Evolutionary conservation across 1,140 invertebrate genomes (phyloP).

Genomic region (Calliopsis andreniformis): DNA sequence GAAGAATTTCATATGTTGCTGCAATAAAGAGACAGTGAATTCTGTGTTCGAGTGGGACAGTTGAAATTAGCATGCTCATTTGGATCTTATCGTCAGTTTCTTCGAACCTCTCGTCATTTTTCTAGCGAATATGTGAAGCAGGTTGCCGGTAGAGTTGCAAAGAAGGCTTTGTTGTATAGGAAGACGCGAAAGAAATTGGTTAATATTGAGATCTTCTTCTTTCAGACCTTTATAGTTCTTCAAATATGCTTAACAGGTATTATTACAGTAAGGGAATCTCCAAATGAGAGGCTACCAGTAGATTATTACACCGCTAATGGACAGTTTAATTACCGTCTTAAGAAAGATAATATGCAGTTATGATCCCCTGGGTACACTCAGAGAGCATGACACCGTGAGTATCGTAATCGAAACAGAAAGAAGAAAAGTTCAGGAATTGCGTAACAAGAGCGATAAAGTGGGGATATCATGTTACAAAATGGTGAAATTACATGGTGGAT

Average conservation of each 20-base stretch:
- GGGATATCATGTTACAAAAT: constrained; percentile 50
- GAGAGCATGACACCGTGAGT: constrained; percentile 15
- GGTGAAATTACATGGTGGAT: constrained; percentile 32
- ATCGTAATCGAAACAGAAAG: constrained; percentile 55
- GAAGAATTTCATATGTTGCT: background rate
- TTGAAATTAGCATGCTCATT: background rate
- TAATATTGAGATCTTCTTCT: too few species aligned
- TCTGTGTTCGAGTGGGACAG: background rate
- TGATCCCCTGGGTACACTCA: too few species aligned
- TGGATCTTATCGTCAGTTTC: too few species aligned
- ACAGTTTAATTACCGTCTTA: constrained; percentile 23
- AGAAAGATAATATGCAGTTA: background rate
- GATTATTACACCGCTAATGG: constrained; percentile 3
- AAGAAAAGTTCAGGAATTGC: constrained; percentile 19
- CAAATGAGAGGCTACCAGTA: constrained; percentile 5
- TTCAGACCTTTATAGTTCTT: too few species aligned
- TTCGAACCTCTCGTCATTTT: too few species aligned
- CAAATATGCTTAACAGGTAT: too few species aligned
- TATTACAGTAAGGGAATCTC: background rate
- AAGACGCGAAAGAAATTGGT: too few species aligned
- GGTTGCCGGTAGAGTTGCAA: too few species aligned
- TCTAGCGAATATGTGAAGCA: too few species aligned
- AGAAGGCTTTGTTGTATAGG: too few species aligned
- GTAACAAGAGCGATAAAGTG: constrained; percentile 8
- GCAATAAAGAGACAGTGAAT: background rate